Conservation (phyloP, 1,140 invertebrate genomes). For the Eumeta japonica region DNA sequence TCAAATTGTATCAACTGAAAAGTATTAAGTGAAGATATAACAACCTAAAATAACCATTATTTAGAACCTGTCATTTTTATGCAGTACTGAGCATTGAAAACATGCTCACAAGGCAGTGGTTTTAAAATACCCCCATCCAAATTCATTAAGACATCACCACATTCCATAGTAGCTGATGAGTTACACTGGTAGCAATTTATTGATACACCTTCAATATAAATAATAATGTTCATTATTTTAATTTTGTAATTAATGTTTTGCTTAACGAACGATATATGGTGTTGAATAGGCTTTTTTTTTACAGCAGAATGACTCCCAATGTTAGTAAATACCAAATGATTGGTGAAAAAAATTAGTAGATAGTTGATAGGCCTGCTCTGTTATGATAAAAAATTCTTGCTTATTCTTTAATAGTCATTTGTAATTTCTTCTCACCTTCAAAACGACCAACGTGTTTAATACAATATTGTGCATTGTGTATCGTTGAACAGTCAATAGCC, state of each 20-base stretch:
- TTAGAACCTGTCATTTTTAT: constrained; percentile 68
- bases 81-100: constrained; percentile 81
- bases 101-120: constrained; percentile 68
- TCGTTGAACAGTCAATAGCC: constrained; percentile 71
- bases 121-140: constrained; percentile 59
- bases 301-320: too few relatives aligned
- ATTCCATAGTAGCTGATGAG: constrained; percentile 69
- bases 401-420: too few relatives aligned
- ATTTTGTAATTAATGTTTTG: background rate
- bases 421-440: constrained; percentile 71
- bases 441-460: constrained; percentile 92
- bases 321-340: constrained; percentile 9
- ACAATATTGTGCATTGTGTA: constrained; percentile 85
- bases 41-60: too few relatives aligned
- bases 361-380: too few relatives aligned
- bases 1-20: too few relatives aligned
- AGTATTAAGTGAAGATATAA: too few relatives aligned
- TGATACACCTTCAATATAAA: constrained; percentile 46
- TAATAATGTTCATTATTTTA: constrained; percentile 7
- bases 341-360: too few relatives aligned
- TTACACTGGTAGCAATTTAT: constrained; percentile 84
- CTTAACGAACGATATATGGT: background rate
- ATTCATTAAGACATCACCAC: constrained; percentile 71
- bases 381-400: too few relatives aligned
- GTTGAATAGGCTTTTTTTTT: background rate